Conservation (phyloP, 2,113 vertebrate genomes). For the Lagenorhynchus albirostris region DNA sequence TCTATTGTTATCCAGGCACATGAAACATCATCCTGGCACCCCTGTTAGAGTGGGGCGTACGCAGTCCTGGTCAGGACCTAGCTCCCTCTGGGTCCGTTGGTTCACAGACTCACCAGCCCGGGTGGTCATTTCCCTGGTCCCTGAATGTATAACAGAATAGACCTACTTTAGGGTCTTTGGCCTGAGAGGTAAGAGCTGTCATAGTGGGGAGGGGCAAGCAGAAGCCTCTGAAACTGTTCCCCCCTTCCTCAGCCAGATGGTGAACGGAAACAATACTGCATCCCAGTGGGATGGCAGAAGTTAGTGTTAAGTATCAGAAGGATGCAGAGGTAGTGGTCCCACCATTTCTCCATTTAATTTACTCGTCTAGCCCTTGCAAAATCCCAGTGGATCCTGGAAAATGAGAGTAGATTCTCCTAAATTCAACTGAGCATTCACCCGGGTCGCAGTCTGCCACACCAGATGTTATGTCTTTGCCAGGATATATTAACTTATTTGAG, state of each 20-base stretch:
- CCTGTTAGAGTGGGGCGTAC: too few species aligned
- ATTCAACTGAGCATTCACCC: background rate
- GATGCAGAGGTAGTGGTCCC: background rate
- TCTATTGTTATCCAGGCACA: background rate
- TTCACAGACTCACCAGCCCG: background rate
- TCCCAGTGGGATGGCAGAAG: background rate
- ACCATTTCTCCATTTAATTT: background rate
- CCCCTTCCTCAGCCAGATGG: background rate
- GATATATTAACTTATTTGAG: background rate
- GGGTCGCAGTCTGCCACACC: background rate
- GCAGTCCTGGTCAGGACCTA: too few species aligned
- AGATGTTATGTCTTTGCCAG: background rate
- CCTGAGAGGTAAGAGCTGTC: background rate
- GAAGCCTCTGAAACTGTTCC: background rate
- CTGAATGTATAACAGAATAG: background rate
- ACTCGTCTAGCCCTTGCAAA: background rate
- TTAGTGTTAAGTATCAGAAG: background rate
- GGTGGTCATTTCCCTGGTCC: background rate
- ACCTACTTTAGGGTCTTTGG: background rate
- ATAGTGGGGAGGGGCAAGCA: background rate
- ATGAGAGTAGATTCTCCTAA: background rate
- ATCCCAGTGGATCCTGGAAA: background rate
- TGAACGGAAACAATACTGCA: fast-evolving
- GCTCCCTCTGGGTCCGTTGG: background rate
- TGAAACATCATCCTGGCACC: too few species aligned